A percentile compares a stretch with the other conserved stretches of the same genome.
Evolutionary conservation across 2,113 vertebrate genomes (phyloP).

Genomic region (Pelvicachromis taeniatus): DNA sequence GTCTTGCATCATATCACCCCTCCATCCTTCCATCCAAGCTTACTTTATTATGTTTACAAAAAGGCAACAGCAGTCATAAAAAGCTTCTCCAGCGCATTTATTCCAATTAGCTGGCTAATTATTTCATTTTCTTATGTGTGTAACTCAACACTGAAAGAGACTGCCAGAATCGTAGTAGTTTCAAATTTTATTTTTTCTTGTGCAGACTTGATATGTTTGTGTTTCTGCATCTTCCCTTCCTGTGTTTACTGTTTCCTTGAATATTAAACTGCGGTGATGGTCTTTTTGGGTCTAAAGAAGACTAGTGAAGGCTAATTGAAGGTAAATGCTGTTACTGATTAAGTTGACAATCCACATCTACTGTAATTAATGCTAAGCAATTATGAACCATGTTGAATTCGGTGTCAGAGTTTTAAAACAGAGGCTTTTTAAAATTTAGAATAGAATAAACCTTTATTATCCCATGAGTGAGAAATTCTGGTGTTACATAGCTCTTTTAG

Average conservation of each 20-base stretch:
- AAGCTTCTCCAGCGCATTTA: conserved; percentile 20
- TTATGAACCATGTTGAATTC: not conserved
- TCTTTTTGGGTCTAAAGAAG: not conserved
- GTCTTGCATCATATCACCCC: conserved; percentile 16
- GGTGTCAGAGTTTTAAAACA: not conserved
- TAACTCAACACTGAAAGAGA: not conserved
- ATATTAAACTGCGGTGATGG: not conserved
- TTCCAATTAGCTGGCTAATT: conserved; percentile 32
- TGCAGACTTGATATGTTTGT: not conserved
- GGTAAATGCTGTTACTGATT: not conserved
- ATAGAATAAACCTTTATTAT: no score
- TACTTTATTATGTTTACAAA: conserved; percentile 39
- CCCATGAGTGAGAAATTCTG: no score
- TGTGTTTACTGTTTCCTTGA: not conserved
- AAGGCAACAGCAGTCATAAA: conserved; percentile 16
- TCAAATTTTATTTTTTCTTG: fast-evolving
- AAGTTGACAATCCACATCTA: not conserved
- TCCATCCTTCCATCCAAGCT: conserved; percentile 18
- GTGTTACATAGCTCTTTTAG: no score
- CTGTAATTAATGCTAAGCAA: not conserved
- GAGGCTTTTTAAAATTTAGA: not conserved
- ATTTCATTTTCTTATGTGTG: conserved; percentile 4
- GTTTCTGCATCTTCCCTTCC: not conserved
- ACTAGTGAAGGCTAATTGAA: not conserved
- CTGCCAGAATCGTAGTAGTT: not conserved